These are phyloP conservation scores for Sipunculus nudus DNA, from an alignment of 2,888 invertebrate genomes.

Conservation along the genomic window DNA sequence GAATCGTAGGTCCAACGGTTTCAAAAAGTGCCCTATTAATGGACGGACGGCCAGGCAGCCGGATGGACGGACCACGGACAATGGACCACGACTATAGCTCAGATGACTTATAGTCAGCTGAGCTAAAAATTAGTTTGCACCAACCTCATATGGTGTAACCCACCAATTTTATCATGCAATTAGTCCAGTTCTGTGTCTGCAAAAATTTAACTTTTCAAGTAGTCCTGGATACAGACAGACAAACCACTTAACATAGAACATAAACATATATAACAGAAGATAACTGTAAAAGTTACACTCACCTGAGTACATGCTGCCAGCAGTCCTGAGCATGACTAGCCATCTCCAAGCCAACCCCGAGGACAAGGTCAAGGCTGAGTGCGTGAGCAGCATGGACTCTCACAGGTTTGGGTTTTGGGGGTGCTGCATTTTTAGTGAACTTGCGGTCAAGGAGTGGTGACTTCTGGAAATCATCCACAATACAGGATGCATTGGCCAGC, in stretches of 20 bases:
- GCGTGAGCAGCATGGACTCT: slow-evolving; percentile 87
- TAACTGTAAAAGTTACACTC: background rate
- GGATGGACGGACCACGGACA: no score
- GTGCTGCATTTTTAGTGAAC: background rate
- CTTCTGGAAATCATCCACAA: slow-evolving; percentile 69
- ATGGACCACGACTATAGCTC: no score
- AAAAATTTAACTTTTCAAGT: no score
- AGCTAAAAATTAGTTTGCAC: no score
- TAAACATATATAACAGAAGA: background rate
- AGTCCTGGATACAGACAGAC: no score
- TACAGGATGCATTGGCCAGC: slow-evolving; percentile 88
- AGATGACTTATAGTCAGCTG: no score
- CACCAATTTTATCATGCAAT: no score
- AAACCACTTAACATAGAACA: background rate
- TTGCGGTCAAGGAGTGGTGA: background rate
- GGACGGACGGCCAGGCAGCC: no score
- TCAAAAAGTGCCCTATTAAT: no score
- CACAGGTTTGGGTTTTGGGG: slow-evolving; percentile 49
- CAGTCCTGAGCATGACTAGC: slow-evolving; percentile 93
- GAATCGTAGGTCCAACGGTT: no score
- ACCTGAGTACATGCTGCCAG: slow-evolving; percentile 93
- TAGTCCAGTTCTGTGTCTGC: no score
- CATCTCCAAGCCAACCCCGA: slow-evolving; percentile 86
- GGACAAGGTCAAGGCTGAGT: slow-evolving; percentile 88
- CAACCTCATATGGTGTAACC: no score